A percentile compares a stretch with the other conserved stretches of the same genome.
Evolutionary conservation across 1,140 invertebrate genomes (phyloP).

Genomic region (Formica exsecta): DNA sequence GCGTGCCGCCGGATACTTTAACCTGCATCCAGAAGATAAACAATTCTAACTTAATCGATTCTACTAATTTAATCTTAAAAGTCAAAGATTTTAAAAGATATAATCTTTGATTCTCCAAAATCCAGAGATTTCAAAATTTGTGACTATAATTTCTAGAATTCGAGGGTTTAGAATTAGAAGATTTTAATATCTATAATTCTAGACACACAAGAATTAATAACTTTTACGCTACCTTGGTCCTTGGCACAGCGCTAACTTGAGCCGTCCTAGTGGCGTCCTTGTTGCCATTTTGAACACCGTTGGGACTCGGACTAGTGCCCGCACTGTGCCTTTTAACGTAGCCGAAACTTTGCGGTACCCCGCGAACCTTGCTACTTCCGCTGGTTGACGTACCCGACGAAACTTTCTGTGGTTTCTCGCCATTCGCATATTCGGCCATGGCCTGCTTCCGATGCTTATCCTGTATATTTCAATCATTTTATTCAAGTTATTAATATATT

Average conservation of each 20-base stretch:
- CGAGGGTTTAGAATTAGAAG: neutral
- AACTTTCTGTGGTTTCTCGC: conserved; percentile 84
- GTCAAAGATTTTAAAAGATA: neutral
- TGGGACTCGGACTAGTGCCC: conserved; percentile 86
- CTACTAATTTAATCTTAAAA: no score
- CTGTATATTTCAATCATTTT: conserved; percentile 59
- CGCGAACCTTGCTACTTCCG: conserved; percentile 87
- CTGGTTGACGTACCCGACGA: conserved; percentile 85
- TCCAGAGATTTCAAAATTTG: neutral
- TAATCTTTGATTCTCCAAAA: neutral
- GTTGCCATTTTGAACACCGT: conserved; percentile 86
- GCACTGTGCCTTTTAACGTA: conserved; percentile 92
- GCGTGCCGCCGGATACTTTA: conserved; percentile 95
- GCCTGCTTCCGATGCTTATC: conserved; percentile 85
- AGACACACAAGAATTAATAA: neutral
- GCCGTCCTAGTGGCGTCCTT: conserved; percentile 89
- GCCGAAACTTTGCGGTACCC: conserved; percentile 92
- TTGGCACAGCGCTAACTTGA: conserved; percentile 93
- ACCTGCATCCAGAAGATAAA: conserved; percentile 78
- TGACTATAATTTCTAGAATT: neutral
- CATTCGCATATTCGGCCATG: conserved; percentile 84
- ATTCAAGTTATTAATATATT: neutral
- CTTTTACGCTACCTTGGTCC: conserved; percentile 88
- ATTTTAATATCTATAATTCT: conserved; percentile 2
- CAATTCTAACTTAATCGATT: conserved; percentile 14